Conservation (phyloP, 2,888 invertebrate genomes). For the Aplocera efformata region DNA sequence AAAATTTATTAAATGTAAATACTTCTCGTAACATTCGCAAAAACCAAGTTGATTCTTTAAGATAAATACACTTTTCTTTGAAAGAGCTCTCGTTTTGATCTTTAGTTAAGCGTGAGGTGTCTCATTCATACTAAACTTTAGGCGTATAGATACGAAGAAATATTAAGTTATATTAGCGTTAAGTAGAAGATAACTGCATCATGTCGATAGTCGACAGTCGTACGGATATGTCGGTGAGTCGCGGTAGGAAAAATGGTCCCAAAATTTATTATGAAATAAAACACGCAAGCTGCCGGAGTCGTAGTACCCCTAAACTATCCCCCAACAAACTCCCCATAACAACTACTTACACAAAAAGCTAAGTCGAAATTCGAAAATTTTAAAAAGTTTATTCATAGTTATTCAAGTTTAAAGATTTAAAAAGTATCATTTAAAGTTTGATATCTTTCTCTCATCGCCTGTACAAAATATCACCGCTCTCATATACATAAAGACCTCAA, state of each 20-base stretch:
- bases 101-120: slow-evolving; percentile 53
- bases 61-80: slow-evolving; percentile 41
- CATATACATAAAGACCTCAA: slow-evolving; percentile 61
- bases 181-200: slow-evolving; percentile 25
- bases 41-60: slow-evolving; percentile 42
- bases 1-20: slow-evolving; percentile 74
- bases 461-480: slow-evolving; percentile 75
- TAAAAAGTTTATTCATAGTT: slow-evolving; percentile 34
- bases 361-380: slow-evolving; percentile 37
- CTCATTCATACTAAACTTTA: slow-evolving; percentile 70
- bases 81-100: slow-evolving; percentile 41
- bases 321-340: slow-evolving; percentile 41
- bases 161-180: slow-evolving; percentile 28
- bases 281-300: slow-evolving; percentile 55
- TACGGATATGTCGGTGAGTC: slow-evolving; percentile 41
- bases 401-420: slow-evolving; percentile 49
- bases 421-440: slow-evolving; percentile 48
- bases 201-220: slow-evolving; percentile 14
- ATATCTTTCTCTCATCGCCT: slow-evolving; percentile 51
- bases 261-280: slow-evolving; percentile 77
- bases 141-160: slow-evolving; percentile 35
- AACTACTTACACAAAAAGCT: slow-evolving; percentile 63
- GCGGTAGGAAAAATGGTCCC: slow-evolving; percentile 70
- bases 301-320: slow-evolving; percentile 39
- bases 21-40: slow-evolving; percentile 66